Percentiles rank a stretch among this genome's conserved stretches.
phyloP scores from a whole-genome alignment of 2,797 vertebrate species.

The Scomberomorus guttatus region DNA sequence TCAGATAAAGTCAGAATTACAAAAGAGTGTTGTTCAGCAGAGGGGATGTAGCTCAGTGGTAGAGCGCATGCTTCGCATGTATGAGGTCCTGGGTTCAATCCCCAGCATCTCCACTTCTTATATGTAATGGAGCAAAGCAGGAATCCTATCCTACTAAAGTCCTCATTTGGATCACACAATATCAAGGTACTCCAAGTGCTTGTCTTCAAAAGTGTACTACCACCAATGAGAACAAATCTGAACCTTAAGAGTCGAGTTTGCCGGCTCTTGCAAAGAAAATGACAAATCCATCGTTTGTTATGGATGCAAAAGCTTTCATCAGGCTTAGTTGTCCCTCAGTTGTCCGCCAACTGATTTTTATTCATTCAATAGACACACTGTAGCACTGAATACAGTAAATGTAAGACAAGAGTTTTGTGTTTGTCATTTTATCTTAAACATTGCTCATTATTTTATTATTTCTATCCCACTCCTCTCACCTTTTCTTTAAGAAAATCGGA shows the following conservation, averaged over 20 bases:
- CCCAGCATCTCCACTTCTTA: conserved; percentile 11
- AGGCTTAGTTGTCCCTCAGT: not conserved
- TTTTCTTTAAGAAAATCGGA: not conserved
- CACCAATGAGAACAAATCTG: no score
- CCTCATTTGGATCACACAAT: not conserved
- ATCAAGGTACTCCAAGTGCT: not conserved
- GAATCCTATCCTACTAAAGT: no score
- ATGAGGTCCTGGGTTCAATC: conserved; percentile 51
- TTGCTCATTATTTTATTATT: not conserved
- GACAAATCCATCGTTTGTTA: not conserved
- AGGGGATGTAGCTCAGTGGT: conserved; percentile 73
- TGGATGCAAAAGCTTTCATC: not conserved
- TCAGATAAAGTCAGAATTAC: no score
- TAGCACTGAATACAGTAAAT: not conserved
- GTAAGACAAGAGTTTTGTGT: no score
- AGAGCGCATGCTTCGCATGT: conserved; percentile 64
- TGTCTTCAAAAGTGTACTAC: not conserved
- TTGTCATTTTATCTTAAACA: not conserved
- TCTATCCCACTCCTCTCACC: not conserved
- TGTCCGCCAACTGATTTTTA: not conserved
- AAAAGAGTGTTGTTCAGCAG: no score
- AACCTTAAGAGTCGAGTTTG: not conserved
- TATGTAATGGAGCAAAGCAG: no score
- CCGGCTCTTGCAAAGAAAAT: not conserved
- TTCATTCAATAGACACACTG: not conserved